phyloP scores from a whole-genome alignment of 2,888 invertebrate genomes.

The Cylloceria caligata region DNA sequence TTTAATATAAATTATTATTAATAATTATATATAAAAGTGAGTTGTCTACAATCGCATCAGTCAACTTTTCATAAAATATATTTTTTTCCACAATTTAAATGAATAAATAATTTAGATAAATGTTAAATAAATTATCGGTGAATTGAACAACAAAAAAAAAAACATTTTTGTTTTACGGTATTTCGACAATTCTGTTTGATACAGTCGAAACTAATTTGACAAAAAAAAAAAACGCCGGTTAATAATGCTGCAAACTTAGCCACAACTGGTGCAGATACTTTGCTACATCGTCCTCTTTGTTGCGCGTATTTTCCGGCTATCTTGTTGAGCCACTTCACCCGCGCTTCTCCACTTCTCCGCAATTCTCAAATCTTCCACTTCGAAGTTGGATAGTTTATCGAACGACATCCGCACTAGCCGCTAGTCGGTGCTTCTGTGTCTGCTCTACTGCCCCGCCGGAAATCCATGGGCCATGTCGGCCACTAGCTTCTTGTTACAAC shows the following conservation, averaged over 20 bases:
- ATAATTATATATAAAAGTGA: too few relatives aligned
- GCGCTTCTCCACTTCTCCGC: neutral
- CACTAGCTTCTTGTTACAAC: conserved; percentile 70
- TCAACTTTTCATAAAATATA: too few relatives aligned
- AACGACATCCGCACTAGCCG: conserved; percentile 50
- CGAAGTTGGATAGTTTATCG: conserved; percentile 64
- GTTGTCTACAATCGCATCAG: too few relatives aligned
- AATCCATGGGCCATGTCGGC: conserved; percentile 57
- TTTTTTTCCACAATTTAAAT: too few relatives aligned
- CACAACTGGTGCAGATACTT: neutral
- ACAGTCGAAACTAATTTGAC: too few relatives aligned
- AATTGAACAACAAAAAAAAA: too few relatives aligned
- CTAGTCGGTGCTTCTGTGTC: conserved; percentile 11
- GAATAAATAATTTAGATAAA: too few relatives aligned
- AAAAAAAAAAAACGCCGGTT: too few relatives aligned
- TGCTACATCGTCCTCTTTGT: conserved; percentile 8
- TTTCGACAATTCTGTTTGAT: too few relatives aligned
- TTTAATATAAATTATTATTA: too few relatives aligned
- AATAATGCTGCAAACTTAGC: neutral
- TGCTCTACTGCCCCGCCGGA: conserved; percentile 35
- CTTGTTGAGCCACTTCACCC: conserved; percentile 9
- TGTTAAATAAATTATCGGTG: too few relatives aligned
- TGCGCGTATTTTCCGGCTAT: conserved; percentile 33
- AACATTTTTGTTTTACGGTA: too few relatives aligned
- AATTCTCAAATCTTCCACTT: conserved; percentile 38